Evolutionary conservation across 2,113 vertebrate species (phyloP), one percentile per base, ranked within the genome.

Genomic region (Oceanites oceanicus): DNA sequence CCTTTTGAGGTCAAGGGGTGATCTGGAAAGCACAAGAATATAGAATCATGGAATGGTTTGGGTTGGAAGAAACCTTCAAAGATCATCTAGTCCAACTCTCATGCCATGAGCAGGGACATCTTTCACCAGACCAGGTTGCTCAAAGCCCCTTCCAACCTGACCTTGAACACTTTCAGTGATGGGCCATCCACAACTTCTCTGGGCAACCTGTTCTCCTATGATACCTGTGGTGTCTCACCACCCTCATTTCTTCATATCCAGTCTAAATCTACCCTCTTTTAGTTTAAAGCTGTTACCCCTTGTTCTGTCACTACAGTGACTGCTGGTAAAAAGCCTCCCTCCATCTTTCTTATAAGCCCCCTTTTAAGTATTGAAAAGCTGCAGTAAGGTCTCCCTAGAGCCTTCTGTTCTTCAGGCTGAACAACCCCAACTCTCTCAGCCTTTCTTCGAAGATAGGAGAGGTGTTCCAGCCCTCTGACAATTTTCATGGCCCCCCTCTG

Each of bases 351-450:
- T 53, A 2, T 1, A 86, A 47, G 23, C 4, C 3, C 13, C 4
- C n/a, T 61, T 63, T 53, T 13, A 62, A 27, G 18, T 76, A 45
- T 3, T 72, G 42, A 80, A 84, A 49, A 38, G 30, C 20, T 47
- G 2, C 52, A 16, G 0, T 49, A 10, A 58, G 30, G 4, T 83
- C 1, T 62, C 5, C 36, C 18, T 10, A 4, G 26, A 38, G 11
- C 84, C 34, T 75, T 29, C 10, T 50, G 8, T 26, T 68, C 23
- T 83, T 6, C 15, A 58, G 52, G 15, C 23, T 58, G 52, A 79
- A 10, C 12, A 86, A 6, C 4, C 11, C 40, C 19, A 47, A 2
- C 40, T 56, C 9, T 29, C 11, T 36, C 50, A 30, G 22, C 20
- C 15, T 62, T 40, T 38, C 9, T 7, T 67, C 10, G 38, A 38